Base-by-base conservation (phyloP, 2,888 invertebrate species). In the Deilephila porcellus region DNA sequence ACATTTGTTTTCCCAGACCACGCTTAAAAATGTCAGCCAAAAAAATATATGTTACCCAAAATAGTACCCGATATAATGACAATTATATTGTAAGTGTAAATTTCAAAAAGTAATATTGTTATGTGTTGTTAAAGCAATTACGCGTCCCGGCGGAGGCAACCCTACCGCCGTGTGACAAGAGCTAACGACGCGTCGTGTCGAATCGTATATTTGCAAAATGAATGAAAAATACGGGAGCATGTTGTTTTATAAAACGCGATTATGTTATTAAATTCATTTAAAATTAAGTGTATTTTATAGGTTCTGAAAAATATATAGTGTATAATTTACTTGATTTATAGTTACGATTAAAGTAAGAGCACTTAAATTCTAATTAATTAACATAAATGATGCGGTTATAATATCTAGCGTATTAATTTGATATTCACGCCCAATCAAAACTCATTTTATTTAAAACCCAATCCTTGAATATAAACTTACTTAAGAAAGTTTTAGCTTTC, bases 161-260 rank as follows among this genome's bases (percentile, higher is more conserved):
- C 92, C 91, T 91, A 90, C 74, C 85, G 76, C 74, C 89, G 90
- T 91, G 91, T 76, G 90, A 91, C 87, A 81, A 78, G 79, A 81
- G 83, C 84, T 86, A 89, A 88, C 87, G 85, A 88, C 82, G 86
- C 84, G 85, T 85, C 84, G 80, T 82, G 87, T 87, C 75, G 86
- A 85, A 83, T 81, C 81, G 79, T 74, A 74, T 74, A 76, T 77
- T 74, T 78, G 73, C 75, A 74, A 74, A 73, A 77, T 74, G 72
- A 71, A 37, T 32, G 37, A 73, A 74, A 80, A 60, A 79, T 63
- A 82, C 77, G 74, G 37, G 0, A 34, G 4, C 5, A 71, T 34
- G n/a, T 34, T 8, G 14, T 32, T 70, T 34, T 11, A 25, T 20
- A 70, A 29, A 6, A 71, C 73, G 1, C 59, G 6, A 5, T 52